These are phyloP conservation scores for Tetragonula clypearis DNA, from an alignment of 1,140 invertebrate genomes.

Conservation along the genomic window DNA sequence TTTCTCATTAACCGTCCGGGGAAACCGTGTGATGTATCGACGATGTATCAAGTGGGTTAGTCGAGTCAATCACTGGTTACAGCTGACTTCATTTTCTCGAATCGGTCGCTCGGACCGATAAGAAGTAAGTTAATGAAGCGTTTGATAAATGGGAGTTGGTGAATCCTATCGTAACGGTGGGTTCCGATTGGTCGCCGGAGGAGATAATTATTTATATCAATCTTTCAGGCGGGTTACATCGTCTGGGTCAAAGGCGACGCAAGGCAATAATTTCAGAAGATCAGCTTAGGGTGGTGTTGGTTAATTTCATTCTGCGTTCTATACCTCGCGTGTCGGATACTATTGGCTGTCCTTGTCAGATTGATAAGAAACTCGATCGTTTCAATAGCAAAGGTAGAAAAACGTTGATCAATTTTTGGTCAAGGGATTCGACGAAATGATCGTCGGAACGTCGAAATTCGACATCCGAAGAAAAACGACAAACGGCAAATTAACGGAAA, in stretches of 20 bases:
- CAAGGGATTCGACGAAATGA: background rate
- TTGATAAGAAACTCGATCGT: too few relatives aligned
- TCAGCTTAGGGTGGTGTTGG: background rate
- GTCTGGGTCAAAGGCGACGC: background rate
- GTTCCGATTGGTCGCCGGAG: background rate
- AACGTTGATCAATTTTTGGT: background rate
- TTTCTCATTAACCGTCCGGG: constrained; percentile 61
- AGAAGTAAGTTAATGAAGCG: constrained; percentile 2
- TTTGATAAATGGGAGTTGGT: constrained; percentile 16
- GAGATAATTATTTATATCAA: background rate
- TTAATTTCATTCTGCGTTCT: background rate
- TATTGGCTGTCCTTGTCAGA: background rate
- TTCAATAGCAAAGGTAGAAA: too few relatives aligned
- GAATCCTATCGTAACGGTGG: background rate
- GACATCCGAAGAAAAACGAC: background rate
- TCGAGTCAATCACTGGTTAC: constrained; percentile 56
- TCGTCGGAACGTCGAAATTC: background rate
- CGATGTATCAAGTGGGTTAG: constrained; percentile 35
- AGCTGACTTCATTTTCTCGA: background rate
- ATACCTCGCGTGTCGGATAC: background rate
- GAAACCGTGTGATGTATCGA: constrained; percentile 9
- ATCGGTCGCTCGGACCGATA: background rate
- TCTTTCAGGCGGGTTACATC: background rate
- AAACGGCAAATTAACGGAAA: background rate
- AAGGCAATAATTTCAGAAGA: background rate